Evolutionary conservation across 2,113 vertebrate genomes (phyloP), one percentile per base, ranked within the genome.

Genomic region (Semnornis frantzii): DNA sequence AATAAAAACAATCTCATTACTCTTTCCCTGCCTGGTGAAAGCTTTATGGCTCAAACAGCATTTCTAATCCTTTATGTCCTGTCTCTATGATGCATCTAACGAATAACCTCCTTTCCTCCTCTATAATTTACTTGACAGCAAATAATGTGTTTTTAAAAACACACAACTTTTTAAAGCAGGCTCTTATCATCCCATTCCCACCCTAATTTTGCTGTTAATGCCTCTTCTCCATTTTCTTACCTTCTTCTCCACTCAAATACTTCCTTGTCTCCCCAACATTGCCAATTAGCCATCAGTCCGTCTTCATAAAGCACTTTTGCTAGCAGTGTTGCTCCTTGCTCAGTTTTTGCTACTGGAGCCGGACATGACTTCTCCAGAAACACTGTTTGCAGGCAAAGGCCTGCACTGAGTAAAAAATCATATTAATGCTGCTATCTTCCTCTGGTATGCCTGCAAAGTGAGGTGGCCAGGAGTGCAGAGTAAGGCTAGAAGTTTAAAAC

Each of bases 71-170:
- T 90, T 95, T 93, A 90, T 83, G 87, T 90, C 87, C 87, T 78
- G 65, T 72, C n/a, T 27, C 48, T 82, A 57, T 74, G 77, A 94
- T 78, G 80, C 81, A 93, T 93, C 90, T 84, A 92, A 93, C 88
- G 91, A 95, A 96, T 95, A 94, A 94, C 86, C 86, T 92, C 85
- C 70, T 55, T 80, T 92, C 90, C 70, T 87, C 82, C 87, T 88
- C 81, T 90, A 60, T 89, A 93, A 95, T 90, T 96, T 94, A 71
- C 75, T 85, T 90, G 81, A 93, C 79, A 93, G 69, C 69, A 92
- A 95, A 90, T 79, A 96, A 95, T 57, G 34, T 66, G 48, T 50
- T 93, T 86, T 91, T 72, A 39, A 86, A 90, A 80, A 69, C 79
- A 94, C 34, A 31, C 31, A 11, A 15, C 39, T 78, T 88, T 89